phyloP scores from a whole-genome alignment of 2,888 invertebrate genomes.

The Bruchidius siliquastri region DNA sequence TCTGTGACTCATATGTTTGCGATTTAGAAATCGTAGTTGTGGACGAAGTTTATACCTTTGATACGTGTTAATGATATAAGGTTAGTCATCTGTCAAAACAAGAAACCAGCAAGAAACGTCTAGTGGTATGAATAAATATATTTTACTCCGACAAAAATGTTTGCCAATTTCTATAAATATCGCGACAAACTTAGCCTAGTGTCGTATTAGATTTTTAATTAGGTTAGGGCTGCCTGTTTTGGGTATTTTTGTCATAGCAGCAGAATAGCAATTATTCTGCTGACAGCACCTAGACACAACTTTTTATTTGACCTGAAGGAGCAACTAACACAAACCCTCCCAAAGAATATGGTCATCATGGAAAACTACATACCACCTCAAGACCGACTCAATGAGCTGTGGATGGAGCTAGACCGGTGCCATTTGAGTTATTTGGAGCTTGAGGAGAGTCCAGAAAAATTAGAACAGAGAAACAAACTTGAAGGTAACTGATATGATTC shows the following conservation, averaged over 20 bases:
- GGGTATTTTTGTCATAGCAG: neutral
- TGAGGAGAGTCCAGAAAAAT: slow-evolving; percentile 73
- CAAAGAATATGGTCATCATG: slow-evolving; percentile 43
- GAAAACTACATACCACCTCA: slow-evolving; percentile 50
- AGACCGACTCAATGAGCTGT: slow-evolving; percentile 62
- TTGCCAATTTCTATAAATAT: neutral
- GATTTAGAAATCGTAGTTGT: neutral
- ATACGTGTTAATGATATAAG: slow-evolving; percentile 7
- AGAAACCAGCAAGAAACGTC: neutral
- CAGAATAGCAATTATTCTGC: neutral
- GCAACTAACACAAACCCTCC: neutral
- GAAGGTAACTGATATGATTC: slow-evolving; percentile 55
- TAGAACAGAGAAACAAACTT: slow-evolving; percentile 69
- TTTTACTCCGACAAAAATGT: neutral
- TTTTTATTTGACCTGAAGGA: neutral
- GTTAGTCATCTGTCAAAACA: slow-evolving; percentile 8
- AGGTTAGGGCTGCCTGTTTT: neutral
- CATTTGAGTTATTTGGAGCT: slow-evolving; percentile 77
- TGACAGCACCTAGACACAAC: neutral
- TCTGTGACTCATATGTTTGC: neutral
- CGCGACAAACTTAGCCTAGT: neutral
- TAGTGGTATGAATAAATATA: neutral
- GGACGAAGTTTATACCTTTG: neutral
- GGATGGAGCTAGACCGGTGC: slow-evolving; percentile 67
- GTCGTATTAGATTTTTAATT: neutral